phyloP scores from a whole-genome alignment of 2,888 invertebrate species.

The Hydrotaea diabolus region DNA sequence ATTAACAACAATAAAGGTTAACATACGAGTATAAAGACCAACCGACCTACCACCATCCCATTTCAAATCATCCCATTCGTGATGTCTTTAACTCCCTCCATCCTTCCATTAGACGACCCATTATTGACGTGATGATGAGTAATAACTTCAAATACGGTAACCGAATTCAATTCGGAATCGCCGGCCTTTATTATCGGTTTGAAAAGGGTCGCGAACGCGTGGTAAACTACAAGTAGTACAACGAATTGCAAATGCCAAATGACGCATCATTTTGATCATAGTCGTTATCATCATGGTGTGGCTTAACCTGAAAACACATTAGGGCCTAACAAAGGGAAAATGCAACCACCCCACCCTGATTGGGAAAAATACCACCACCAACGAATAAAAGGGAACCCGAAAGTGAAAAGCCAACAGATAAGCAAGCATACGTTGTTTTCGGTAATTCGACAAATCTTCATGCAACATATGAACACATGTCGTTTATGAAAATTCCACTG shows the following conservation, averaged over 20 bases:
- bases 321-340: conserved; percentile 6
- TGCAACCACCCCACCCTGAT: conserved; percentile 30
- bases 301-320: conserved; percentile 18
- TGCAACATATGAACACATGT: conserved; percentile 57
- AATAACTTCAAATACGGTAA: conserved; percentile 22
- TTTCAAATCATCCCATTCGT: not conserved
- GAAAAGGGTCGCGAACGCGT: conserved; percentile 61
- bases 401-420: conserved; percentile 53
- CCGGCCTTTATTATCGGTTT: conserved; percentile 48
- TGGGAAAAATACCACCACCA: not conserved
- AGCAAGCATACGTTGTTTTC: conserved; percentile 23
- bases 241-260: conserved; percentile 59
- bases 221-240: not conserved
- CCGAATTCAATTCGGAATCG: conserved; percentile 10
- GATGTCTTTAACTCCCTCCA: not conserved
- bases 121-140: conserved; percentile 50
- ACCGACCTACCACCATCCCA: not conserved
- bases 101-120: conserved; percentile 1
- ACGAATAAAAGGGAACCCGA: conserved; percentile 19
- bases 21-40: too few relatives aligned
- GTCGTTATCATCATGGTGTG: not conserved
- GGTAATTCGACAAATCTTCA: not conserved
- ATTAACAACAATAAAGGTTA: conserved; percentile 34
- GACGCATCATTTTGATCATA: conserved; percentile 41
- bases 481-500: conserved; percentile 51